Evolutionary conservation across 2,888 invertebrate species (phyloP).

Genomic region (Eucera pruinosa): DNA sequence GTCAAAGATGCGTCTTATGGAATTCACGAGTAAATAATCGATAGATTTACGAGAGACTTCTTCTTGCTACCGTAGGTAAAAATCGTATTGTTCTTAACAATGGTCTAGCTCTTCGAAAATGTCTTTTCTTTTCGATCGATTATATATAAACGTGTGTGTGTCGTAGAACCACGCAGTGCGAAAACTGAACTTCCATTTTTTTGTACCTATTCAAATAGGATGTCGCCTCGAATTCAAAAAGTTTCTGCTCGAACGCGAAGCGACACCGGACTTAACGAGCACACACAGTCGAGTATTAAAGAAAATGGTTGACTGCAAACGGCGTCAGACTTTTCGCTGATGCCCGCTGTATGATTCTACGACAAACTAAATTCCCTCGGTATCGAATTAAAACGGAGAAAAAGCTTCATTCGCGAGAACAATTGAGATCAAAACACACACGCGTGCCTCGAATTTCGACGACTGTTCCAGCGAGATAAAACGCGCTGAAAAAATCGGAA

Average conservation of each 20-base stretch:
- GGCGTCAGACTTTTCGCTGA: neutral
- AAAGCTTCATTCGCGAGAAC: conserved; percentile 1
- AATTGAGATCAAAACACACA: conserved; percentile 28
- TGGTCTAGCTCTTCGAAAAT: conserved; percentile 27
- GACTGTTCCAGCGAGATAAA: neutral
- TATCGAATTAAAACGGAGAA: conserved; percentile 17
- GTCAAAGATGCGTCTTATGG: conserved; percentile 40
- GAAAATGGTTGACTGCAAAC: neutral
- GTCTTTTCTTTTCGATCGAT: conserved; percentile 20
- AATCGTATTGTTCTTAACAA: conserved; percentile 32
- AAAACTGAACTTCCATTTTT: neutral
- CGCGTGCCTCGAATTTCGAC: conserved; percentile 16
- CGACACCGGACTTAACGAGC: conserved; percentile 7
- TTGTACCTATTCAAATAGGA: neutral
- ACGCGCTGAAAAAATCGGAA: too few relatives aligned
- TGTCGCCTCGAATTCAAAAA: conserved; percentile 26
- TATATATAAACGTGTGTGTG: neutral
- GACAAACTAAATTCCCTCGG: conserved; percentile 8
- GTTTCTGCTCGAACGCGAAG: conserved; percentile 19
- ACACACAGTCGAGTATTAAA: neutral
- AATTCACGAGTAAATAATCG: conserved; percentile 39
- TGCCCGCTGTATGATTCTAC: conserved; percentile 33
- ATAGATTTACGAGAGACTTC: conserved; percentile 39
- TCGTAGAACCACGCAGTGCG: conserved; percentile 19
- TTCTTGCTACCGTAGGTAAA: conserved; percentile 60